Base-by-base conservation (phyloP, 1,140 invertebrate genomes). In the Pseudobourletiella spinata region DNA sequence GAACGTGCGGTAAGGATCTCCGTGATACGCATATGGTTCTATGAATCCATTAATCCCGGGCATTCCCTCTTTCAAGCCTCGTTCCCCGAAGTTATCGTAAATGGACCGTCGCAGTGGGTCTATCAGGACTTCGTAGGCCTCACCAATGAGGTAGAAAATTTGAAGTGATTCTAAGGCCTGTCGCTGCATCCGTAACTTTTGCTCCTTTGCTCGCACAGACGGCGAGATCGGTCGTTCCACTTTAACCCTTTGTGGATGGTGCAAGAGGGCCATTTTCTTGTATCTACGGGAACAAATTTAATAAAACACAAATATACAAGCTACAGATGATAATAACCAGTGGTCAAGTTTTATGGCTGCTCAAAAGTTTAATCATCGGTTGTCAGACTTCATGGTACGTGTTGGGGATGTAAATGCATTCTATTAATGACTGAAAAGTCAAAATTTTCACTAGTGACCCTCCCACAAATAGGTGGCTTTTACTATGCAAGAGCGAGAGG, bases 51-150 rank as follows among this genome's bases (percentile, higher is more conserved):
- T 72, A 1, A 82, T 79, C 24, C 81, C 79, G 14, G 82, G 80
- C 1, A 86, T 78, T 1, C 87, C 86, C 63, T 80, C 80, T 73
- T 91, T 92, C 28, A 95, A 76, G 1, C 90, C 91, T 69, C 87
- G 85, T 76, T 92, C 90, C 0, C 92, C 92, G 73, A 84, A 95
- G 68, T 89, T 86, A 75, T 95, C 91, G 74, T 87, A 95, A 32
- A 95, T 80, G n/a, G 88, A 83, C 64, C 86, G 77, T 58, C 72
- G 77, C 54, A 82, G 74, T 56, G 84, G 78, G 74, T 91, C 81
- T 54, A 82, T 85, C 20, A 92, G 76, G 22, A 91, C 84, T 71
- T 91, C 88, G 72, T 87, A 92, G 11, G 89, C 88, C 77, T 91
- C 88, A 46, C 83, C 79, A 39, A 83, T 76, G 26, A 76, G 64